phyloP scores from a whole-genome alignment of 2,888 invertebrate species.

The Eupeodes latifasciatus region DNA sequence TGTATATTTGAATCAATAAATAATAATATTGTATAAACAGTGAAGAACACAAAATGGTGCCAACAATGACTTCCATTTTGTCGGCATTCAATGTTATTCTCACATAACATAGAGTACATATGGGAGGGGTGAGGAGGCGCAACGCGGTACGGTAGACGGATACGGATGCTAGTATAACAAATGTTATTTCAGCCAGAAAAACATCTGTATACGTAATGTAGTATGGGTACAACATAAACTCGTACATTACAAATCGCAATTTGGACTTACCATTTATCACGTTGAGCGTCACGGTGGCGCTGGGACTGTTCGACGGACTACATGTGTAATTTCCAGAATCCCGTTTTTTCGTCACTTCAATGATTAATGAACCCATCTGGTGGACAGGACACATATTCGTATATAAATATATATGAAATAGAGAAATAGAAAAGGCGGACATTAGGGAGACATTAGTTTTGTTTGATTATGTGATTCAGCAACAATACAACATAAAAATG shows the following conservation, averaged over 20 bases:
- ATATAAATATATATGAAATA: slow-evolving; percentile 4
- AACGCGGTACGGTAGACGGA: neutral
- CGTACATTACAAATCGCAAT: slow-evolving; percentile 76
- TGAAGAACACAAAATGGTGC: slow-evolving; percentile 41
- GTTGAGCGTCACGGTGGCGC: slow-evolving; percentile 94
- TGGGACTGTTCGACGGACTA: slow-evolving; percentile 96
- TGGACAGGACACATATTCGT: slow-evolving; percentile 50
- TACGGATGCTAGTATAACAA: slow-evolving; percentile 38
- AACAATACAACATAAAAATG: slow-evolving; percentile 5
- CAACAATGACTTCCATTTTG: slow-evolving; percentile 53
- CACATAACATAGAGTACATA: neutral
- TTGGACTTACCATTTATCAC: slow-evolving; percentile 92
- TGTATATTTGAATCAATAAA: slow-evolving; percentile 3
- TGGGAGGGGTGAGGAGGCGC: too few species aligned
- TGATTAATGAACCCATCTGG: slow-evolving; percentile 84
- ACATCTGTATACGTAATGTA: slow-evolving; percentile 42
- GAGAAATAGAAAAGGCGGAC: slow-evolving; percentile 59
- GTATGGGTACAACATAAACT: neutral
- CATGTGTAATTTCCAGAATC: slow-evolving; percentile 94
- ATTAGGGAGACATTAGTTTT: slow-evolving; percentile 69
- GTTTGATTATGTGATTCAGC: slow-evolving; percentile 47
- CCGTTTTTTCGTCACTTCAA: slow-evolving; percentile 84
- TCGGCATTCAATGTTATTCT: slow-evolving; percentile 39
- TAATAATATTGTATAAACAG: slow-evolving; percentile 25
- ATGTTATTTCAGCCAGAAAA: slow-evolving; percentile 54